A percentile compares a stretch with the other conserved stretches of the same genome.
phyloP scores from a whole-genome alignment of 2,113 vertebrate species.

The Alouatta palliata region DNA sequence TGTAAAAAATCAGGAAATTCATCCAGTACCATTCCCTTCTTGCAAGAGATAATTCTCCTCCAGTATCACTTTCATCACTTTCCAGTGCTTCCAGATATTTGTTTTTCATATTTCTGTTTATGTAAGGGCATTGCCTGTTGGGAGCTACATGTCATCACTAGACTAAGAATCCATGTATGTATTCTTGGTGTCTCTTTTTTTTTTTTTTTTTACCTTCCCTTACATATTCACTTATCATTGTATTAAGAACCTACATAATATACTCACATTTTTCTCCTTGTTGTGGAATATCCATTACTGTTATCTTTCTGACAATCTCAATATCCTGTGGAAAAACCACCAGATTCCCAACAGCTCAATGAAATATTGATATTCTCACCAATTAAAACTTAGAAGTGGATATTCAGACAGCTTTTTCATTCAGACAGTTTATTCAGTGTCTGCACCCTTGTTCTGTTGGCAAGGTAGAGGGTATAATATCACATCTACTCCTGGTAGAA shows the following conservation, averaged over 20 bases:
- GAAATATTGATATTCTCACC: not conserved
- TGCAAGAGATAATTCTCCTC: not conserved
- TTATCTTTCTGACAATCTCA: not conserved
- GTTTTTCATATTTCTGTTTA: not conserved
- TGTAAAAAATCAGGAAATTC: not conserved
- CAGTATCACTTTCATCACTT: not conserved
- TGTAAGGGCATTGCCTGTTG: not conserved
- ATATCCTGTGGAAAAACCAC: not conserved
- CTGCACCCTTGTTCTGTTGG: not conserved
- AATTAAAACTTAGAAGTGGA: not conserved
- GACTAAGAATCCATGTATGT: not conserved
- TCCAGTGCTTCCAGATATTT: not conserved
- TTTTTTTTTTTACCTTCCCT: not conserved
- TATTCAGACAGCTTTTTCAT: not conserved
- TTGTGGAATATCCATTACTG: not conserved
- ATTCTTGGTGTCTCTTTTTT: not conserved
- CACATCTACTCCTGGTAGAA: not conserved
- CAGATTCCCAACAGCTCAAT: not conserved
- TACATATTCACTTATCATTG: not conserved
- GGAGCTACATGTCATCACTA: not conserved
- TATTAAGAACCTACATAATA: not conserved
- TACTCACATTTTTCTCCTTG: not conserved
- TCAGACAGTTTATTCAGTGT: not conserved
- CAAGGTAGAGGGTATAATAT: accelerated
- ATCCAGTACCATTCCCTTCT: not conserved